Evolutionary conservation across 2,113 vertebrate species (phyloP).

Genomic region (Platycercus adscitus): DNA sequence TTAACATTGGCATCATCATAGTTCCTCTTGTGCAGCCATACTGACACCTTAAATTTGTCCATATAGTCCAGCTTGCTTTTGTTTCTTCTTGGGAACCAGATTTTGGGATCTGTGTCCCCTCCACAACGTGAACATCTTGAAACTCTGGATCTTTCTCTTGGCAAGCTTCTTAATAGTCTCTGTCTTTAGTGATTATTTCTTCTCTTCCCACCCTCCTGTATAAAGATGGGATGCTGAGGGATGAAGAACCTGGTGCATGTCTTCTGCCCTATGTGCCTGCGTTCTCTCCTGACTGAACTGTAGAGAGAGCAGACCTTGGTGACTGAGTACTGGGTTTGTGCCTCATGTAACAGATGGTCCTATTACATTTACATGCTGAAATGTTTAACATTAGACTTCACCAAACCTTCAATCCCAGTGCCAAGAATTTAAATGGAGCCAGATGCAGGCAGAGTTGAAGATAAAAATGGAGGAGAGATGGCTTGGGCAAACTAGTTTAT

Average conservation of each 20-base stretch:
- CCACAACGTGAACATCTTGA: background rate
- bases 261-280: background rate
- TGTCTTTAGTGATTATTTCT: background rate
- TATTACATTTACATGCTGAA: background rate
- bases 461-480: background rate
- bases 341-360: background rate
- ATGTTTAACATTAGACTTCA: background rate
- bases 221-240: background rate
- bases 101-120: background rate
- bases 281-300: background rate
- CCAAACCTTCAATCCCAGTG: background rate
- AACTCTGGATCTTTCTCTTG: background rate
- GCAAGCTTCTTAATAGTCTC: background rate
- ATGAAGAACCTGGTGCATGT: background rate
- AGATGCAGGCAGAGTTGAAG: background rate
- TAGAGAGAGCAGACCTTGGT: background rate
- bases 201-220: background rate
- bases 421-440: background rate
- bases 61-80: background rate
- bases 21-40: background rate
- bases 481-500: background rate
- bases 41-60: background rate
- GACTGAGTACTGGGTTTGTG: background rate
- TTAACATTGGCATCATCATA: background rate
- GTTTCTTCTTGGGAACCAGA: background rate